Conservation (phyloP, 1,140 invertebrate genomes). For the Ptiloglossa arizonensis region DNA sequence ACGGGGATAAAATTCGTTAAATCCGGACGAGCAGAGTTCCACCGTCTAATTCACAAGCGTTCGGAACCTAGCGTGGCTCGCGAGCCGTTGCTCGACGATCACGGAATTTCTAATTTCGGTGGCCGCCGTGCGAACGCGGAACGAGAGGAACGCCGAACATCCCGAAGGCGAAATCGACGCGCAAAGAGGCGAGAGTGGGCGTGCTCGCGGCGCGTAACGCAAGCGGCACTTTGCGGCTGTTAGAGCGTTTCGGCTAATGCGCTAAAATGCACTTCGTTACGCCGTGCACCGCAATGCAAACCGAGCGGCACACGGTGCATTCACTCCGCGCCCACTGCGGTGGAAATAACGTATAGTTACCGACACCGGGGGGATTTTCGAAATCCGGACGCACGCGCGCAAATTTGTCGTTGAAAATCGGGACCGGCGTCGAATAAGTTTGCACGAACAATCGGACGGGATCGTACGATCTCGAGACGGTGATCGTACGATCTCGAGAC, state of each 20-base stretch:
- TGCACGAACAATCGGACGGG: neutral
- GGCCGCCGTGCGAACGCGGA: neutral
- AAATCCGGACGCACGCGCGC: neutral
- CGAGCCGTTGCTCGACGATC: neutral
- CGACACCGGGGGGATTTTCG: constrained; percentile 15
- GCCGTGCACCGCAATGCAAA: constrained; percentile 55
- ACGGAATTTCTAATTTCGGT: constrained; percentile 13
- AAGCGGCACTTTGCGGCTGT: constrained; percentile 63
- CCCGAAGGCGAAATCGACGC: constrained; percentile 19
- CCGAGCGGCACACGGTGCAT: constrained; percentile 22
- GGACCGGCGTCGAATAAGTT: constrained; percentile 13
- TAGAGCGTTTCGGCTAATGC: constrained; percentile 66
- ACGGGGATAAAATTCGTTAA: neutral
- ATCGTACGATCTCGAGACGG: no score
- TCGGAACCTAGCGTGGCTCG: neutral
- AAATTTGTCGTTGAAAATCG: constrained; percentile 18
- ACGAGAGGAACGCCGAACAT: constrained; percentile 16
- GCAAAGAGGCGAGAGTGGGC: constrained; percentile 15
- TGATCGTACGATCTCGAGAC: neutral
- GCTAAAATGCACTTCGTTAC: constrained; percentile 69
- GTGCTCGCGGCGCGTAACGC: constrained; percentile 42
- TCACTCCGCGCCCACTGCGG: constrained; percentile 12
- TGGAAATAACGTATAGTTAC: constrained; percentile 48
- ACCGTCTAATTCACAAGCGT: constrained; percentile 2
- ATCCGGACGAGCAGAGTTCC: no score